Base-by-base conservation (phyloP, 2,797 vertebrate genomes). In the Coccyzus lansbergi region DNA sequence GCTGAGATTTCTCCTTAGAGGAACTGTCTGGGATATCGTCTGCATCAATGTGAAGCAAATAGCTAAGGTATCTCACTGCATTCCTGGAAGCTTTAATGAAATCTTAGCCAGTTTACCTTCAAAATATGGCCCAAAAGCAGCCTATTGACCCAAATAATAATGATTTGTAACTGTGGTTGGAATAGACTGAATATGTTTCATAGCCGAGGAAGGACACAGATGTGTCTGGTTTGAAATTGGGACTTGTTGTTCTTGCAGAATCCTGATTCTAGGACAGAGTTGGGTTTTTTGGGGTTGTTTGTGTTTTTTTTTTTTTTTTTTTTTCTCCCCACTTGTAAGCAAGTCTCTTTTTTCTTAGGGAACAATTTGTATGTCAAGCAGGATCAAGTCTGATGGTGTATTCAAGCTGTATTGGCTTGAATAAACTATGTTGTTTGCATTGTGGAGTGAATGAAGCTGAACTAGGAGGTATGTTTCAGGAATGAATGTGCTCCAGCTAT, bases 11-110 rank as follows among this genome's bases (percentile, higher is more conserved):
- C 59, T 90, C 52, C 75, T 87, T 21, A 58, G 93, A 46, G 29
- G 52, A 72, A 69, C 64, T 80, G 63, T 78, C 26, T 81, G 75
- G n/a, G 22, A 69, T 64, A 22, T 55, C 81, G 59, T 88, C 79
- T 82, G 28, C 52, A 63, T 91, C 72, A 55, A 1, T 49, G 53
- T 7, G 29, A 93, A 59, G 51, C 34, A 92, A 91, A 93, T 90
- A 83, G 46, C 58, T 65, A n/a, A 68, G 65, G 36, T 79, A 93
- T 18, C 21, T 83, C 28, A 12, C 18, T 38, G 55, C 51, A 67
- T 96, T 96, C 94, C 87, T 90, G 90, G 76, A 96, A 95, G 56
- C 64, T 72, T 83, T 94, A 86, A 78, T 74, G 60, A 95, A 77
- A 75, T 53, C 42, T 90, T 80, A 60, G 49, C 6, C 26, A 49